These are phyloP conservation scores for Idaea biselata DNA, from an alignment of 2,888 invertebrate species.

Conservation along the genomic window DNA sequence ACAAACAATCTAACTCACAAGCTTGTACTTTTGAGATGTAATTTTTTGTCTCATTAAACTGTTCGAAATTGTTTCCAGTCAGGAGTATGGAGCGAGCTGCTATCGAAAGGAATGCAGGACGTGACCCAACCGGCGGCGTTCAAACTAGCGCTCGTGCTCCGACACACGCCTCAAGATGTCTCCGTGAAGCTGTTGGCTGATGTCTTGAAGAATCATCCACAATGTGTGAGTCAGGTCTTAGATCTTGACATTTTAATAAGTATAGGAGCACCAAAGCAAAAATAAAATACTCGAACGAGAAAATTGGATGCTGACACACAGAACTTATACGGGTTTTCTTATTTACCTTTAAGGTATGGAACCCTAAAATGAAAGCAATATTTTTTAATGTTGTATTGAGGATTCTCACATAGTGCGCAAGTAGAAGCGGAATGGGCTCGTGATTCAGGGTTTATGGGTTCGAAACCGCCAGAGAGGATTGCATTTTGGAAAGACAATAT, in stretches of 20 bases:
- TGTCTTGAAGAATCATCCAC: slow-evolving; percentile 57
- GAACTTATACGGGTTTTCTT: too few relatives aligned
- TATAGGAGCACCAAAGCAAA: background rate
- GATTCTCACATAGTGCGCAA: too few relatives aligned
- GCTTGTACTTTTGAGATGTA: background rate
- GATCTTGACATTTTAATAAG: background rate
- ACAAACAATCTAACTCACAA: background rate
- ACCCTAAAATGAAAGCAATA: too few relatives aligned
- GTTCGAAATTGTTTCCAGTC: slow-evolving; percentile 48
- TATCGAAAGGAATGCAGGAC: slow-evolving; percentile 57
- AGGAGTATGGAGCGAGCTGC: slow-evolving; percentile 63
- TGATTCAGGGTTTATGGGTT: too few relatives aligned
- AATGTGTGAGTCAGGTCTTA: slow-evolving; percentile 48
- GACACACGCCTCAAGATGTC: slow-evolving; percentile 65
- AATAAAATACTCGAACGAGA: too few relatives aligned
- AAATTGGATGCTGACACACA: too few relatives aligned
- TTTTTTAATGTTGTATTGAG: too few relatives aligned
- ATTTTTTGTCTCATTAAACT: background rate
- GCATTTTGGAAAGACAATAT: too few relatives aligned
- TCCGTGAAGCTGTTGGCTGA: slow-evolving; percentile 54
- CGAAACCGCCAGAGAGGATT: too few relatives aligned
- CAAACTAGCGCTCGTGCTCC: slow-evolving; percentile 63
- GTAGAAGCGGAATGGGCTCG: too few relatives aligned
- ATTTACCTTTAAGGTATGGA: too few relatives aligned
- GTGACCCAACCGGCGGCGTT: slow-evolving; percentile 69